phyloP scores from a whole-genome alignment of 2,888 invertebrate species.

The Spilosoma lubricipeda region DNA sequence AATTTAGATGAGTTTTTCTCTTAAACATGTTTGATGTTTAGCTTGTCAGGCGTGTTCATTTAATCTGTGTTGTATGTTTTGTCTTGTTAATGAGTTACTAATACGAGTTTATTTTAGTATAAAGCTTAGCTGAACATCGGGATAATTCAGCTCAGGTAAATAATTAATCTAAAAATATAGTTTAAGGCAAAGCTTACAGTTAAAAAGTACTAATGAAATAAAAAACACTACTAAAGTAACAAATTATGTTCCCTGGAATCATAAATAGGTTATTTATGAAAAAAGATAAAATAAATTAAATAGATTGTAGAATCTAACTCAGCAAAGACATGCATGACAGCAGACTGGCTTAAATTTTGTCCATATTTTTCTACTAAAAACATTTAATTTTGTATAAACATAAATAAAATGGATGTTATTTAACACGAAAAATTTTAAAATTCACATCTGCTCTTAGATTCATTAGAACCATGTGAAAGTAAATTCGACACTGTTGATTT shows the following conservation, averaged over 20 bases:
- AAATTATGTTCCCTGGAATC: not conserved
- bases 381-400: not conserved
- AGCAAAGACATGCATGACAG: not conserved
- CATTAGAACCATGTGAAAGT: conserved; percentile 1
- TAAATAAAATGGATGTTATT: not conserved
- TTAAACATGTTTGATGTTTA: conserved; percentile 44
- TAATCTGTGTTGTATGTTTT: conserved; percentile 18
- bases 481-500: conserved; percentile 6
- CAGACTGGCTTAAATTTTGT: not conserved
- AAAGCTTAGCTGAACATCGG: not conserved
- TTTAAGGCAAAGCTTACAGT: not conserved
- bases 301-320: not conserved
- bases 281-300: not conserved
- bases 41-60: conserved; percentile 41
- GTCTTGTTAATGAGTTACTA: conserved; percentile 10
- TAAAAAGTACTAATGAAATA: no score
- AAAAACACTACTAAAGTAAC: not conserved
- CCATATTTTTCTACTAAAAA: not conserved
- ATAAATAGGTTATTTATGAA: not conserved
- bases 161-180: not conserved
- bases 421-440: not conserved
- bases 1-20: conserved; percentile 43
- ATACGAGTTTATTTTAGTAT: not conserved
- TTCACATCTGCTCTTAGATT: not conserved
- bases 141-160: not conserved